phyloP scores from a whole-genome alignment of 2,797 vertebrate species.

The Gymnocypris eckloni region DNA sequence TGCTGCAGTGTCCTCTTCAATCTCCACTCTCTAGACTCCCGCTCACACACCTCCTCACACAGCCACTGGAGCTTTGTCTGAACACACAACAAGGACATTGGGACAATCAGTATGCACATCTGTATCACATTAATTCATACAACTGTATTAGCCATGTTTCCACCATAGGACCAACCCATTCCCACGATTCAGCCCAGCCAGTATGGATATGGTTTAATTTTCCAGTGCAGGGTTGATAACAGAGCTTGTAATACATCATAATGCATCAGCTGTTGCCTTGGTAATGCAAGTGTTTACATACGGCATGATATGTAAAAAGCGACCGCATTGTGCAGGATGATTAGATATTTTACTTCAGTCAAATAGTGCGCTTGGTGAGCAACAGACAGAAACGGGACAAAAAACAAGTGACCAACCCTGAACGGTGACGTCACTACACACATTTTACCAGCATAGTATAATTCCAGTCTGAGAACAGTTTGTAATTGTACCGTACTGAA shows the following conservation, averaged over 20 bases:
- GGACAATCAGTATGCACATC: neutral
- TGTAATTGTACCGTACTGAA: neutral
- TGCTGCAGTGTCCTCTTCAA: conserved; percentile 79
- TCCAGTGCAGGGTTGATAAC: neutral
- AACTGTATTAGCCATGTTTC: neutral
- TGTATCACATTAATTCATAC: neutral
- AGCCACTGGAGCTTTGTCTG: conserved; percentile 93
- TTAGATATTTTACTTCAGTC: too few relatives aligned
- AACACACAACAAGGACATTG: conserved; percentile 10
- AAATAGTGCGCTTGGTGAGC: too few relatives aligned
- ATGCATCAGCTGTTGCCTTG: neutral
- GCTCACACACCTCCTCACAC: conserved; percentile 87
- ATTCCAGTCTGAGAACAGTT: neutral
- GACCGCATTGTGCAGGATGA: too few relatives aligned
- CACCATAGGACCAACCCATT: neutral
- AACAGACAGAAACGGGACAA: too few relatives aligned
- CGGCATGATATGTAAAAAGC: too few relatives aligned
- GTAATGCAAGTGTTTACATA: neutral
- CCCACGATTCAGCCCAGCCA: neutral
- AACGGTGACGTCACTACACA: neutral
- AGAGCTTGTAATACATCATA: neutral
- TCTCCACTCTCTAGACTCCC: conserved; percentile 79
- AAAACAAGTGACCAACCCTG: too few relatives aligned
- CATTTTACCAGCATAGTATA: neutral
- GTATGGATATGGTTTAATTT: neutral